A percentile compares a stretch with the other conserved stretches of the same genome.
These are phyloP conservation scores for Idris sp. DNA, from an alignment of 1,140 invertebrate species.

Conservation along the genomic window DNA sequence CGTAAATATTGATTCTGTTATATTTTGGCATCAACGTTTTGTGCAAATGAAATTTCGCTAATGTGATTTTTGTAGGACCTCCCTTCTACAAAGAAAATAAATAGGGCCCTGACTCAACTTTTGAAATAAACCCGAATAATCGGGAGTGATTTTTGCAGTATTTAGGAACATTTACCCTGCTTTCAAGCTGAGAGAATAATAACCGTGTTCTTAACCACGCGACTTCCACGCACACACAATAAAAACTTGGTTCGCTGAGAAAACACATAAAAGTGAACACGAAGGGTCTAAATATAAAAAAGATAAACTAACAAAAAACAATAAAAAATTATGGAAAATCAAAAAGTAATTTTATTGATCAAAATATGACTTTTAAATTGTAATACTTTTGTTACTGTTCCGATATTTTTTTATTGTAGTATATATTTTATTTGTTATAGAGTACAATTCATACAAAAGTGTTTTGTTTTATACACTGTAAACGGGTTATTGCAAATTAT, in stretches of 20 bases:
- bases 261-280: constrained; percentile 6
- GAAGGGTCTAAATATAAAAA: constrained; percentile 4
- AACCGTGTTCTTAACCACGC: constrained; percentile 21
- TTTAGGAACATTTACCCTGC: constrained; percentile 31
- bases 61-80: background rate
- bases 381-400: no score
- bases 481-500: no score
- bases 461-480: no score
- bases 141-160: constrained; percentile 15
- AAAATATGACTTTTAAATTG: no score
- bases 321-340: constrained; percentile 4
- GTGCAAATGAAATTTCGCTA: constrained; percentile 4
- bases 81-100: constrained; percentile 28
- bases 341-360: constrained; percentile 5
- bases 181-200: constrained; percentile 27
- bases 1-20: constrained; percentile 24
- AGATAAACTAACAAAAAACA: no score
- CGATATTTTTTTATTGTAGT: no score
- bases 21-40: constrained; percentile 6
- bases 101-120: constrained; percentile 17
- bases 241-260: constrained; percentile 8
- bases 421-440: no score
- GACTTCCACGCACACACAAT: constrained; percentile 22
- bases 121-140: constrained; percentile 20
- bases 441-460: no score